Evolutionary conservation across 2,113 vertebrate genomes (phyloP).

Genomic region (Dendropsophus ebraccatus): DNA sequence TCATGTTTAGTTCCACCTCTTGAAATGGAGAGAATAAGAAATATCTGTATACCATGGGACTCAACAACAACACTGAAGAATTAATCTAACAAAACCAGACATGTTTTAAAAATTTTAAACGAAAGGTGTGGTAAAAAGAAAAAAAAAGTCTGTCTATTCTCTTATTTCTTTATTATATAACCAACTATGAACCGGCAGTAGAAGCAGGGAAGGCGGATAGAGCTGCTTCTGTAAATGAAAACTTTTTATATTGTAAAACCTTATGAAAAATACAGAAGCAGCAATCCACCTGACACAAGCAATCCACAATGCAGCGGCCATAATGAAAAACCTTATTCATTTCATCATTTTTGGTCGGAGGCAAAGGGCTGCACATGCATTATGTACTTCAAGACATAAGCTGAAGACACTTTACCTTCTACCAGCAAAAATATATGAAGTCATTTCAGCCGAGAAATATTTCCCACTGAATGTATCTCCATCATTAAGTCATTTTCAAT

Average conservation of each 20-base stretch:
- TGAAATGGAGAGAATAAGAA: no score
- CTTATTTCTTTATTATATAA: not conserved
- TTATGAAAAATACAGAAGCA: not conserved
- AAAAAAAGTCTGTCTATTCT: no score
- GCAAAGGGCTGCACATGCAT: not conserved
- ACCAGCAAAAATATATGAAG: not conserved
- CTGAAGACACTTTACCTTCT: constrained; percentile 16
- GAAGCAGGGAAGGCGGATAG: no score
- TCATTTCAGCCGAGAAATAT: not conserved
- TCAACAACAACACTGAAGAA: no score
- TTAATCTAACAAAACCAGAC: no score
- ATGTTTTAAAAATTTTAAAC: no score
- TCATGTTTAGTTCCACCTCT: no score
- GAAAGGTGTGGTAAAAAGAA: no score
- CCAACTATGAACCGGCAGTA: no score
- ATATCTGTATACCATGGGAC: no score
- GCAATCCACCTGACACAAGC: not conserved
- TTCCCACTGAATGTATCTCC: constrained; percentile 4
- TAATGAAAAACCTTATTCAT: not conserved
- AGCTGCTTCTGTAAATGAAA: not conserved
- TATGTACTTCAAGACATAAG: not conserved
- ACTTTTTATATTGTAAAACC: not conserved
- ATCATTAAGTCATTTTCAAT: constrained; percentile 31
- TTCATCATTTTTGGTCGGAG: not conserved
- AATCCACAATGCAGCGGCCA: not conserved